phyloP scores from a whole-genome alignment of 2,888 invertebrate genomes.

The Apocheima hispidaria region DNA sequence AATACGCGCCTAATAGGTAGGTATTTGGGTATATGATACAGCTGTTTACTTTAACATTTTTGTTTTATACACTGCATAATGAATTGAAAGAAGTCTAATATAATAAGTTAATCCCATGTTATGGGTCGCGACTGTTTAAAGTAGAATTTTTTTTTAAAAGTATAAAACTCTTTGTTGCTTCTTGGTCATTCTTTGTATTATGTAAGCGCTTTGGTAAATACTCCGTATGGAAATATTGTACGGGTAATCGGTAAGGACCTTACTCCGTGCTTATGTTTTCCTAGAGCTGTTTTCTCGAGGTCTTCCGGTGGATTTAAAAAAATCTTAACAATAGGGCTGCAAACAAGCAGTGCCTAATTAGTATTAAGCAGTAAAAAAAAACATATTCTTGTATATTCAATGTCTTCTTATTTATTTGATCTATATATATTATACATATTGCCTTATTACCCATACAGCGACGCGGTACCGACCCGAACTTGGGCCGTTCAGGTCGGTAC shows the following conservation, averaged over 20 bases:
- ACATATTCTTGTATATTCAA: too few species aligned
- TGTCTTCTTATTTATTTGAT: too few species aligned
- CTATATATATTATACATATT: too few species aligned
- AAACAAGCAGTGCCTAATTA: neutral
- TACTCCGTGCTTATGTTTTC: neutral
- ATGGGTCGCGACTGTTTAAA: slow-evolving; percentile 4
- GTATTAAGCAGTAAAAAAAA: too few species aligned
- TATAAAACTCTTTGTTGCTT: neutral
- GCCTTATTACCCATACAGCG: too few species aligned
- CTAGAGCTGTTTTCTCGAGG: neutral
- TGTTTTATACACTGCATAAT: neutral
- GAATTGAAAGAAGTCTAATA: neutral
- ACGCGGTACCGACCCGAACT: too few species aligned
- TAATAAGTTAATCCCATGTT: slow-evolving; percentile 8
- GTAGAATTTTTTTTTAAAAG: neutral
- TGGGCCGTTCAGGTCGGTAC: too few species aligned
- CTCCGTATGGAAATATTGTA: neutral
- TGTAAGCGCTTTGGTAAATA: neutral
- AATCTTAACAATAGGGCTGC: neutral
- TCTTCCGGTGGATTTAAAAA: neutral
- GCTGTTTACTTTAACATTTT: too few species aligned
- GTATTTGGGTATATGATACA: neutral
- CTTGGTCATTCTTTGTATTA: slow-evolving; percentile 1
- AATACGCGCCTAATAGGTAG: neutral
- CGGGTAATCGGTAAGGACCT: neutral